These are phyloP conservation scores for Protobothrops flavoviridis DNA, from an alignment of 2,113 vertebrate genomes.

Conservation along the genomic window DNA sequence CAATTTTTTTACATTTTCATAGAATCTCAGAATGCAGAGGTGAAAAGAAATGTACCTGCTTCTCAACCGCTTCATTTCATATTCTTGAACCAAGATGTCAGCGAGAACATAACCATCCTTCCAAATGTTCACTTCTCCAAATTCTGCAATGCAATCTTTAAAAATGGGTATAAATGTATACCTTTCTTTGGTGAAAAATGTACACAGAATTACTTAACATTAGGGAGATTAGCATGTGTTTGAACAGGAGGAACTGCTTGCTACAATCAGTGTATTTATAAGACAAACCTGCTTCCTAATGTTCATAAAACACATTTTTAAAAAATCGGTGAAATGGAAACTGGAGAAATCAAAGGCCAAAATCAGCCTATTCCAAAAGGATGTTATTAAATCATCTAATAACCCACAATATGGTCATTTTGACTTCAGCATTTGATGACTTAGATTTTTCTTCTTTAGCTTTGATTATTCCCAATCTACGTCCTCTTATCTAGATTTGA, in stretches of 20 bases:
- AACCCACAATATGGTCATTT: background rate
- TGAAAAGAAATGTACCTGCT: background rate
- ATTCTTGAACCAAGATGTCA: background rate
- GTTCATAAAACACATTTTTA: background rate
- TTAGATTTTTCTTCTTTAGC: background rate
- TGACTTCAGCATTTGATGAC: background rate
- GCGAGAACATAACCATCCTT: background rate
- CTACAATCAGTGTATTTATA: background rate
- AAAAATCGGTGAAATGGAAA: background rate
- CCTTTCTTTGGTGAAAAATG: background rate
- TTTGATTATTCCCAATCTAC: background rate
- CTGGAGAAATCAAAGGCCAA: background rate
- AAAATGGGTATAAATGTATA: background rate
- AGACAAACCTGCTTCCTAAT: background rate
- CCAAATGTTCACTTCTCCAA: background rate
- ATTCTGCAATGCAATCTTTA: background rate
- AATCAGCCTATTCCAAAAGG: background rate
- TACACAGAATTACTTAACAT: background rate
- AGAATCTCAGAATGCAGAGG: background rate
- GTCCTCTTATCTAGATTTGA: background rate
- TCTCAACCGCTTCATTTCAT: background rate
- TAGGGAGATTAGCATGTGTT: background rate
- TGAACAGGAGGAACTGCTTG: background rate
- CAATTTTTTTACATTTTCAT: background rate
- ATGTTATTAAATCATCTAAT: background rate